Evolutionary conservation across 2,113 vertebrate species (phyloP).

Genomic region (Myodes glareolus): DNA sequence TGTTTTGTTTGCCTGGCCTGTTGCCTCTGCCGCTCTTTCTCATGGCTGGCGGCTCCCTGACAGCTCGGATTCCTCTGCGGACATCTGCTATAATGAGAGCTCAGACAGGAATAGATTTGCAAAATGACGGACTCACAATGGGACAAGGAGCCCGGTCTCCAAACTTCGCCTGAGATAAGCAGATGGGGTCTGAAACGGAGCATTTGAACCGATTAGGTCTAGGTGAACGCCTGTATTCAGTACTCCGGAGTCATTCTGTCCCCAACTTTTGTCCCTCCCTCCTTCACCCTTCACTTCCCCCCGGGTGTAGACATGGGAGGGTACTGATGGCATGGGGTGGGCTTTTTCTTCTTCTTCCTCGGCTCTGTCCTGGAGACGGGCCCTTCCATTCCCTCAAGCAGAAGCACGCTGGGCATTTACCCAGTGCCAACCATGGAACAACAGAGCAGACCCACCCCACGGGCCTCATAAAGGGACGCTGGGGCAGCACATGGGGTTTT

Average conservation of each 20-base stretch:
- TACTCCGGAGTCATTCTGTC: not conserved
- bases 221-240: conserved; percentile 73
- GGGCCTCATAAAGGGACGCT: conserved; percentile 83
- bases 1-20: conserved; percentile 53
- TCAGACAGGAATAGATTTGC: conserved; percentile 77
- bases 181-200: conserved; percentile 75
- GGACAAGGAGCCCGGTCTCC: conserved; percentile 55
- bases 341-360: not conserved
- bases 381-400: conserved; percentile 76
- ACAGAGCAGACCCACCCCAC: conserved; percentile 79
- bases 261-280: conserved; percentile 23
- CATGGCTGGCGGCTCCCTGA: conserved; percentile 57
- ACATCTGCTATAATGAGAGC: conserved; percentile 76
- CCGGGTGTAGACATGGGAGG: not conserved
- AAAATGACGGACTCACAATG: conserved; percentile 79
- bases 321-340: conserved; percentile 10
- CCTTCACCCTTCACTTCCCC: not conserved
- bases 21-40: conserved; percentile 63
- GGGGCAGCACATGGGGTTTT: conserved; percentile 96
- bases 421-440: conserved; percentile 84
- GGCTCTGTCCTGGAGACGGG: conserved; percentile 52
- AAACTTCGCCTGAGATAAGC: conserved; percentile 76
- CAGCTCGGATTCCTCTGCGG: conserved; percentile 79
- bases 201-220: conserved; percentile 76
- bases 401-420: conserved; percentile 84